Conservation (phyloP, 2,797 vertebrate species). For the Coilia nasus region DNA sequence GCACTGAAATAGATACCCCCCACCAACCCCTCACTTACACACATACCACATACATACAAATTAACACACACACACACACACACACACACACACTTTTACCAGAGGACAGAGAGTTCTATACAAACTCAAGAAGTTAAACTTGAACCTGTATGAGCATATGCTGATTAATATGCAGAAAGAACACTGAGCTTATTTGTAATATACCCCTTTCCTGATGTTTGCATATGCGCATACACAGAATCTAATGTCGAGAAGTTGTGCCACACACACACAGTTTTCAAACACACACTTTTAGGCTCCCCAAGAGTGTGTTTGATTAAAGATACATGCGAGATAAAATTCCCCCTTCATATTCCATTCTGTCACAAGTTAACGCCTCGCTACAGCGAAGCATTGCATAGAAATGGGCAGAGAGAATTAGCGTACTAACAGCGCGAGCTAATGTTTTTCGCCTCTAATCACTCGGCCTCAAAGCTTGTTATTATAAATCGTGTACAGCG, state of each 20-base stretch:
- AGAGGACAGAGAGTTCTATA: not conserved
- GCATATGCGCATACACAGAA: no score
- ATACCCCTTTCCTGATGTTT: no score
- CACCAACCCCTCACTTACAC: not conserved
- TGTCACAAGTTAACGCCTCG: not conserved
- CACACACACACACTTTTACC: not conserved
- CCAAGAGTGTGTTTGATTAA: not conserved
- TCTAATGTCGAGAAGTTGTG: no score
- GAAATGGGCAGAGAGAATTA: not conserved
- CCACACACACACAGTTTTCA: not conserved
- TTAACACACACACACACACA: not conserved
- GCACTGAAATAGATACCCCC: constrained; percentile 12
- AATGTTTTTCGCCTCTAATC: constrained; percentile 24
- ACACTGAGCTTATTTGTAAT: no score
- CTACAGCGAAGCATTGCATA: not conserved
- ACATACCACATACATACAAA: not conserved
- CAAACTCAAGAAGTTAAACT: not conserved
- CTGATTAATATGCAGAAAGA: no score
- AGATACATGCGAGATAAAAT: constrained; percentile 2
- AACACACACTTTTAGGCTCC: not conserved
- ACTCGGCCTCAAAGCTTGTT: constrained; percentile 29
- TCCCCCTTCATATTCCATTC: not conserved
- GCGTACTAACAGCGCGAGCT: not conserved
- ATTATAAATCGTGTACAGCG: not conserved
- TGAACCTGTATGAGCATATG: not conserved